Base-by-base conservation (phyloP, 2,888 invertebrate species). In the Eupithecia exiguata region DNA sequence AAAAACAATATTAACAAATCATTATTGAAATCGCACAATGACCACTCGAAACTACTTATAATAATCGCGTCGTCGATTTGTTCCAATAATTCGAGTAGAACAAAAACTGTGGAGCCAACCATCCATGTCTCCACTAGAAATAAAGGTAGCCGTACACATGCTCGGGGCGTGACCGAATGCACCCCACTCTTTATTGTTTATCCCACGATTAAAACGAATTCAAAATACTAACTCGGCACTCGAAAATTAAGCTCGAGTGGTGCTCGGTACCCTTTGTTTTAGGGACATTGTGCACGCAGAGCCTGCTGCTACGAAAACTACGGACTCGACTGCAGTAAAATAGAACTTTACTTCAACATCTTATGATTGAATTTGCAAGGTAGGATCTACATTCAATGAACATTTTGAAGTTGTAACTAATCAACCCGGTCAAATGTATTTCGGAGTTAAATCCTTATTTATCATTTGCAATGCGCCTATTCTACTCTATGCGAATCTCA, bases 161-260 rank as follows among this genome's bases (percentile, higher is more conserved):
- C 85, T 83, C 81, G 80, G 88, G 93, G 93, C 91, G 93, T 91
- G 91, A 87, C 90, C 89, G 85, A 88, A 80, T 89, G 91, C 89
- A 83, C 88, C 87, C 90, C 73, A 73, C 69, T 70, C 75, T 84
- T 12, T 82, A 92, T 94, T 94, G 93, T 94, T 93, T 94, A 94
- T 94, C 92, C 93, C 93, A 92, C 94, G 94, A 94, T 94, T 94
- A 93, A 91, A 91, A 91, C 90, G 91, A 92, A 93, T 93, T 93
- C 93, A 92, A 93, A 78, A 92, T 87, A 92, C 93, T 94, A 94
- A 93, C 92, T 91, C 92, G 90, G 70, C 90, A 89, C 93, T 94
- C 91, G 81, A 92, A 94, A 93, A 93, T 93, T 94, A 92, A 94
- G 89, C 92, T 93, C 84, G 88, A 93, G 92, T 91, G 90, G 89